A percentile compares a stretch with the other conserved stretches of the same genome.
Conservation (phyloP, 2,888 invertebrate species). For the Atrina japonica region DNA sequence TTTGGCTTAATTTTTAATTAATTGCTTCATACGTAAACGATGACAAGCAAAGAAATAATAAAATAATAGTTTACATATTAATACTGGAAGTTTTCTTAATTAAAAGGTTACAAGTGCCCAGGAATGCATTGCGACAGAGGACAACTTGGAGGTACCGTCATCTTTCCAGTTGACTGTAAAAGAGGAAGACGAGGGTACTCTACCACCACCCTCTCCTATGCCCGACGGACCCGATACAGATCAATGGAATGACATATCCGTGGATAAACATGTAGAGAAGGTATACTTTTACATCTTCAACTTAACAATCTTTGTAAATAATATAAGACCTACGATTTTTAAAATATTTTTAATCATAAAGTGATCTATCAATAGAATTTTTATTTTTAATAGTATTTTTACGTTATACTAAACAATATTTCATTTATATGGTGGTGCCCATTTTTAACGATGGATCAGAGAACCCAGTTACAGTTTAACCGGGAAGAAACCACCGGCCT, state of each 20-base stretch:
- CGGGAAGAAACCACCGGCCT: no score
- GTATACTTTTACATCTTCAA: no score
- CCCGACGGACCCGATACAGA: constrained; percentile 12
- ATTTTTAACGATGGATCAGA: no score
- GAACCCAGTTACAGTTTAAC: no score
- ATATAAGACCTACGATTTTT: no score
- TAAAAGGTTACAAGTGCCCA: not conserved
- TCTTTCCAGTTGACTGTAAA: constrained; percentile 40
- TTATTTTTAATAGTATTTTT: no score
- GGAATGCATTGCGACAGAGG: constrained; percentile 3
- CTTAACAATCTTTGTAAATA: no score
- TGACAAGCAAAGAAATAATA: no score
- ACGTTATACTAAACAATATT: no score
- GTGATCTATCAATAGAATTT: no score
- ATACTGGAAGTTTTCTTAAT: not conserved
- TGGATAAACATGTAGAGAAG: constrained; percentile 5
- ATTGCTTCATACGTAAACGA: not conserved
- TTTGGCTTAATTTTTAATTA: not conserved
- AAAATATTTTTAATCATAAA: no score
- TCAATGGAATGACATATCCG: not conserved
- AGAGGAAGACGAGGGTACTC: constrained; percentile 37
- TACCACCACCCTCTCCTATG: constrained; percentile 44
- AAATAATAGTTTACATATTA: not conserved
- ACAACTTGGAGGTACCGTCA: constrained; percentile 34
- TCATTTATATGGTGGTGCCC: no score